Conservation (phyloP, 2,888 invertebrate species). For the Dicranocentrus wangi region DNA sequence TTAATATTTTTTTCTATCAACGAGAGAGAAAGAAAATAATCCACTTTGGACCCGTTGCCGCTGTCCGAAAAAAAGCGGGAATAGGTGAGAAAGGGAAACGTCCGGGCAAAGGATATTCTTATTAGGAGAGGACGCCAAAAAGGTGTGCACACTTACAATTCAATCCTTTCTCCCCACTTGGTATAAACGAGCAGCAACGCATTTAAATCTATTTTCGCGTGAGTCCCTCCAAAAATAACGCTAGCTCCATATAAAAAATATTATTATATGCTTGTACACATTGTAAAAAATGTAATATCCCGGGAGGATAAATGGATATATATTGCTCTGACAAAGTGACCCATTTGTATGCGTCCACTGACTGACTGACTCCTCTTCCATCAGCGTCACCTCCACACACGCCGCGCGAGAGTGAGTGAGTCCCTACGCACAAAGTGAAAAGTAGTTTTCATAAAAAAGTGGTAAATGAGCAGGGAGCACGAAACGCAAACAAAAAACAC, state of each 20-base stretch:
- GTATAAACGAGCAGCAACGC: not conserved
- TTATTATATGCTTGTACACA: not conserved
- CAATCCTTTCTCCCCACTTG: constrained; percentile 12
- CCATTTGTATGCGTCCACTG: constrained; percentile 25
- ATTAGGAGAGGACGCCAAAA: no score
- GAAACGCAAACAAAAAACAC: not conserved
- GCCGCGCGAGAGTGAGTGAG: no score
- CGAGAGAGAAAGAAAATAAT: no score
- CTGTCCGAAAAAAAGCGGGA: no score
- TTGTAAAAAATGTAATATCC: not conserved
- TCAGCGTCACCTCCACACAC: constrained; percentile 17
- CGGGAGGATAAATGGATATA: no score
- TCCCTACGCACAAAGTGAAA: no score
- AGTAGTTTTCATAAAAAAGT: not conserved
- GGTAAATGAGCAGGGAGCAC: constrained; percentile 10
- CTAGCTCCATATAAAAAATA: not conserved
- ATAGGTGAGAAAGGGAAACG: no score
- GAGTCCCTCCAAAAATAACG: not conserved
- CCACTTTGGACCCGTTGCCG: no score
- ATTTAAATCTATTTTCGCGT: constrained; percentile 19
- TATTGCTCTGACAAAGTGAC: constrained; percentile 11
- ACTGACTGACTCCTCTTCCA: constrained; percentile 26
- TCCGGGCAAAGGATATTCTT: no score
- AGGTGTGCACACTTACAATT: not conserved
- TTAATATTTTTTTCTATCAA: no score